Conservation (phyloP, 2,113 vertebrate genomes). For the Chaetodon auriga region DNA sequence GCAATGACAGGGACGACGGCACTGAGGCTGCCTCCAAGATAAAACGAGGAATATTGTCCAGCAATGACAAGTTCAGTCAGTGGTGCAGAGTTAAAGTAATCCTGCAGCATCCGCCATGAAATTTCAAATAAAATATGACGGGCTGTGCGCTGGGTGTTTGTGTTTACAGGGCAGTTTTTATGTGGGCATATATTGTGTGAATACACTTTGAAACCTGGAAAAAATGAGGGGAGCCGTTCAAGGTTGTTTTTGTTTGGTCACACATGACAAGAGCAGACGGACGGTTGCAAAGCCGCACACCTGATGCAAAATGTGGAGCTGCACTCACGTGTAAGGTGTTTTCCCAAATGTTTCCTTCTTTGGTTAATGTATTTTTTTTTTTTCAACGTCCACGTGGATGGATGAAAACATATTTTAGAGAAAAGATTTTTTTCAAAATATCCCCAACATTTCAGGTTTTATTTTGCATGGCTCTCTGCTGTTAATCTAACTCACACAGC, state of each 20-base stretch:
- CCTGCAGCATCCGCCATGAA: neutral
- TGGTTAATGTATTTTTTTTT: neutral
- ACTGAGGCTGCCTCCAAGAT: too few relatives aligned
- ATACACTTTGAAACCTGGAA: conserved; percentile 18
- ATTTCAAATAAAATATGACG: neutral
- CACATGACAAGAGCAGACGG: conserved; percentile 41
- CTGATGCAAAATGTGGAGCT: conserved; percentile 11
- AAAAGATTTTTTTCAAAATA: neutral
- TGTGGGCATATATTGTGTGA: conserved; percentile 55
- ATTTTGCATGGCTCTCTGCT: neutral
- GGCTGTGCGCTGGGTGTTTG: neutral
- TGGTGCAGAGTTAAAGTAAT: neutral
- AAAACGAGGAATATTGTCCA: neutral
- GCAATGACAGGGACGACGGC: neutral
- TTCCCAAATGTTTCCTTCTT: neutral
- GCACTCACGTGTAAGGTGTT: neutral
- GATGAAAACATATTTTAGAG: neutral
- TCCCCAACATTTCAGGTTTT: neutral
- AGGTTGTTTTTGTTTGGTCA: conserved; percentile 62
- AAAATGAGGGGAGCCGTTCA: conserved; percentile 40
- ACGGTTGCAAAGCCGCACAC: conserved; percentile 14
- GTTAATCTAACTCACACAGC: conserved; percentile 17
- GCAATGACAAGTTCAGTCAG: neutral
- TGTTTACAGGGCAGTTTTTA: conserved; percentile 34
- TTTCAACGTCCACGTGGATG: neutral